A percentile compares a stretch with the other conserved stretches of the same genome.
Evolutionary conservation across 2,888 invertebrate species (phyloP).

Genomic region (Melangyna quadrimaculata): DNA sequence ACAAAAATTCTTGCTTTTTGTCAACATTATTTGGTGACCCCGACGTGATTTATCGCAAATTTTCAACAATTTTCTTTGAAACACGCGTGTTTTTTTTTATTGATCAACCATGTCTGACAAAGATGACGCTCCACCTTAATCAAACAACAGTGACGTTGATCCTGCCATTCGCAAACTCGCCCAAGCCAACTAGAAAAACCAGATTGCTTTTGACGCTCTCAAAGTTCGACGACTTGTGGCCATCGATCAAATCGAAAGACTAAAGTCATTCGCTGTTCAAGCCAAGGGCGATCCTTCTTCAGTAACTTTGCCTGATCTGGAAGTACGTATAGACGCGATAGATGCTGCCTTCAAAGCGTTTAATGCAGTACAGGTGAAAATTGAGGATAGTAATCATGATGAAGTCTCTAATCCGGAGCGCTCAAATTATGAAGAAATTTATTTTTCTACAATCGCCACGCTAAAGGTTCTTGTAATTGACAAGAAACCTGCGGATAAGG

Average conservation of each 20-base stretch:
- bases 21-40: not conserved
- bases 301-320: not conserved
- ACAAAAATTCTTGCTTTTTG: too few species aligned
- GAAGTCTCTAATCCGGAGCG: not conserved
- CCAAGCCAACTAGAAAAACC: not conserved
- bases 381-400: not conserved
- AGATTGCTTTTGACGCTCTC: not conserved
- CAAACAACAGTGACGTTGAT: not conserved
- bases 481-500: not conserved
- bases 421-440: not conserved
- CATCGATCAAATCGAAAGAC: constrained; percentile 1
- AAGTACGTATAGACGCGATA: constrained; percentile 12
- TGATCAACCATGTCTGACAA: not conserved
- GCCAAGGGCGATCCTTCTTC: not conserved
- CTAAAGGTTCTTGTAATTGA: not conserved
- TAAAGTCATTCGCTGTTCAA: not conserved
- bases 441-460: not conserved
- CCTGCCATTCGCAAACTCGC: not conserved
- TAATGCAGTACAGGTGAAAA: not conserved
- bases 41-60: not conserved
- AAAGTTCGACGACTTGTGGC: not conserved
- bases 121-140: not conserved
- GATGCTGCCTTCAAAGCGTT: not conserved
- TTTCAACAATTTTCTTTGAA: not conserved
- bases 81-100: not conserved